Evolutionary conservation across 2,797 vertebrate species (phyloP).

Genomic region (Mormyrus hasselquistii): DNA sequence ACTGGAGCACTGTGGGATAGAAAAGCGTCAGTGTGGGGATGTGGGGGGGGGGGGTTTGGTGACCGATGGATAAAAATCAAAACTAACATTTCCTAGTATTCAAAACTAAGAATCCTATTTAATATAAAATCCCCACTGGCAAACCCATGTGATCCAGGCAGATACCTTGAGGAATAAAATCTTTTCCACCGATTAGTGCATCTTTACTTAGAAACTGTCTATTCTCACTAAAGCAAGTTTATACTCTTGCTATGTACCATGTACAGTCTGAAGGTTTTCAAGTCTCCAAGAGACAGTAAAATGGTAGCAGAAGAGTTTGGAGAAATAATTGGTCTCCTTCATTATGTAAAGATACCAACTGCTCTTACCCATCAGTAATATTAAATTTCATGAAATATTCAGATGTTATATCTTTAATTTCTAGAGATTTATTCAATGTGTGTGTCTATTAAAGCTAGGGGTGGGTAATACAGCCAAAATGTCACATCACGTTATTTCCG

Average conservation of each 20-base stretch:
- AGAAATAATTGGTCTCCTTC: neutral
- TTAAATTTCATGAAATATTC: neutral
- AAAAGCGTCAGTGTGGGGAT: neutral
- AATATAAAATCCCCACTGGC: neutral
- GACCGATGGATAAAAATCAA: no score
- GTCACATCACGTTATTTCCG: neutral
- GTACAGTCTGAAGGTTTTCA: neutral
- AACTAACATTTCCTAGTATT: neutral
- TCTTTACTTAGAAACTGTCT: neutral
- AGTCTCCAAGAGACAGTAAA: neutral
- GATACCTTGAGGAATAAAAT: neutral
- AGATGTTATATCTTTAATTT: neutral
- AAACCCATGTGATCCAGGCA: neutral
- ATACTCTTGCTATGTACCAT: neutral
- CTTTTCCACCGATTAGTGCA: neutral
- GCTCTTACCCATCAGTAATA: neutral
- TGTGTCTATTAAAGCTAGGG: neutral
- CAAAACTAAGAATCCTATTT: neutral
- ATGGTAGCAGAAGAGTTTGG: neutral
- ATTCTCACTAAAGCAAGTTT: neutral
- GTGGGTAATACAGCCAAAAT: neutral
- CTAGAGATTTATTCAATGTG: neutral
- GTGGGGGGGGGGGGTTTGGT: no score
- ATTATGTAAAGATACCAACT: neutral
- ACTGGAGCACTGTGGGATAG: constrained; percentile 63